These are phyloP conservation scores for Mastigias papua DNA, from an alignment of 30 jellyfish, hydroid and myxozoan genomes.

Conservation along the genomic window DNA sequence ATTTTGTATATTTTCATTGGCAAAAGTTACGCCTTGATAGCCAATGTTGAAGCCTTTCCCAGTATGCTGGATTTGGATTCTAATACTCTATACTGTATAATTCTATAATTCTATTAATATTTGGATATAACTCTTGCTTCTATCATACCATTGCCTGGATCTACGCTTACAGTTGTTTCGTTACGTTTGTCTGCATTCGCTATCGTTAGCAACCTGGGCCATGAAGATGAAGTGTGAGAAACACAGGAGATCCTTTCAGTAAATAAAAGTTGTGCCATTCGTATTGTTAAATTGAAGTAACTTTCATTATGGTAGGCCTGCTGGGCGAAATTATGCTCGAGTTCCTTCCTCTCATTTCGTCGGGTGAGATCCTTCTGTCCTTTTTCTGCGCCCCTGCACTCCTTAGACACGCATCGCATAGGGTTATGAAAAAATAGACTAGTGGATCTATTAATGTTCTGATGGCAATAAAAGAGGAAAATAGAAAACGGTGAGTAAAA, in stretches of 20 bases:
- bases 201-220: too few species aligned
- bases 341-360: not conserved
- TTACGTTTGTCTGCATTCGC: too few species aligned
- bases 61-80: too few species aligned
- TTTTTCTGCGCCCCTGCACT: not conserved
- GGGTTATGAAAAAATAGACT: constrained; percentile 10
- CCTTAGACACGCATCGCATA: not conserved
- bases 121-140: too few species aligned
- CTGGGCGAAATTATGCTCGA: not conserved
- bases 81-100: too few species aligned
- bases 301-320: not conserved
- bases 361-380: not conserved
- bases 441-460: constrained; percentile 4
- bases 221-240: too few species aligned
- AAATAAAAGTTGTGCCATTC: not conserved
- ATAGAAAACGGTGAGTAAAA: not conserved
- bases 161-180: too few species aligned
- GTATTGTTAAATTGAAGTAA: not conserved
- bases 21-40: too few species aligned
- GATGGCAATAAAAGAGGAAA: constrained; percentile 19
- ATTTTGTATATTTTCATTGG: too few species aligned
- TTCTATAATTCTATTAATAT: too few species aligned
- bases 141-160: too few species aligned
- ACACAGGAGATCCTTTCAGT: not conserved
- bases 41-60: too few species aligned